phyloP scores from a whole-genome alignment of 2,888 invertebrate species.

The Rhagium mordax region DNA sequence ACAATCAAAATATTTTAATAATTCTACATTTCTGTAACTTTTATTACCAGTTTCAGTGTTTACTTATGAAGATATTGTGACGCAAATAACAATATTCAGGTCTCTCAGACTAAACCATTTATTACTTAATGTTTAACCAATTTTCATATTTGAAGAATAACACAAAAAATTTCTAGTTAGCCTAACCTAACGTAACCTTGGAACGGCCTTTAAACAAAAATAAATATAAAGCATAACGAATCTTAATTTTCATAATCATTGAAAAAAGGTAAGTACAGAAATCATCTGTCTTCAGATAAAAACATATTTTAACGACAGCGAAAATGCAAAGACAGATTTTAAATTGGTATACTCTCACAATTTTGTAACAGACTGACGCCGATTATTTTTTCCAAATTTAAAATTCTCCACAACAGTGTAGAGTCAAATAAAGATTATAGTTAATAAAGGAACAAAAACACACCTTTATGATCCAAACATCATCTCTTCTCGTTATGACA shows the following conservation, averaged over 20 bases:
- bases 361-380: not conserved
- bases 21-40: too few relatives aligned
- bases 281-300: not conserved
- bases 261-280: not conserved
- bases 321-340: not conserved
- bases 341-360: not conserved
- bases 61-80: too few relatives aligned
- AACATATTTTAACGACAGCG: not conserved
- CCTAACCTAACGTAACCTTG: too few relatives aligned
- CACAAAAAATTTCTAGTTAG: too few relatives aligned
- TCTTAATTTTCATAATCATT: not conserved
- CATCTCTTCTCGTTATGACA: slow-evolving; percentile 58
- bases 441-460: slow-evolving; percentile 51
- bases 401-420: slow-evolving; percentile 20
- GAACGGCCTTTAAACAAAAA: too few relatives aligned
- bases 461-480: slow-evolving; percentile 51
- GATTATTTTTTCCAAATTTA: not conserved
- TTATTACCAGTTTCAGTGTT: too few relatives aligned
- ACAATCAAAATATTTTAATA: too few relatives aligned
- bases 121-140: too few relatives aligned
- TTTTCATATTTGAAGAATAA: too few relatives aligned
- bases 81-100: too few relatives aligned
- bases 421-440: not conserved
- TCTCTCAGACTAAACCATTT: too few relatives aligned
- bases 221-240: too few relatives aligned